A percentile compares a stretch with the other conserved stretches of the same genome.
phyloP scores from a whole-genome alignment of 2,113 vertebrate species.

The Oxygymnocypris stewartii region DNA sequence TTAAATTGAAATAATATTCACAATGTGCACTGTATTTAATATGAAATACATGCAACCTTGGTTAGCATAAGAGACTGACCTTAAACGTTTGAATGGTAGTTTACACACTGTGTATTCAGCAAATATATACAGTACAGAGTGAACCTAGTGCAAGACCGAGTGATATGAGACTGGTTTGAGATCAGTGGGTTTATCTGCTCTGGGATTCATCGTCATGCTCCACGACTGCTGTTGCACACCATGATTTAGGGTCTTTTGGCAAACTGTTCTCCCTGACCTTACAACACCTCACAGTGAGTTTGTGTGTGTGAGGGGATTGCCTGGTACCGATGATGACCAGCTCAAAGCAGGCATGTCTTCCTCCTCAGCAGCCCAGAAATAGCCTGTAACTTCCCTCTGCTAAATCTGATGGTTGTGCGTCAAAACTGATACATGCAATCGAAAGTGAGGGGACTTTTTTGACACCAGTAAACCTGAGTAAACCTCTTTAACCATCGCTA shows the following conservation, averaged over 20 bases:
- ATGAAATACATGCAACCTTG: background rate
- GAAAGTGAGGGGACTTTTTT: constrained; percentile 45
- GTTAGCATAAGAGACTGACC: background rate
- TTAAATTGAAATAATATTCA: background rate
- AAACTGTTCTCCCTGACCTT: constrained; percentile 35
- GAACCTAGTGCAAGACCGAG: background rate
- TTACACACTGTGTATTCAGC: background rate
- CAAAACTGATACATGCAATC: constrained; percentile 52
- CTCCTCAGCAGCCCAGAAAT: constrained; percentile 44
- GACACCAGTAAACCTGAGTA: background rate
- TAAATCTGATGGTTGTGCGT: constrained; percentile 54
- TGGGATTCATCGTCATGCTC: background rate
- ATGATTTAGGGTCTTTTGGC: constrained; percentile 38
- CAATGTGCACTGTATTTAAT: background rate
- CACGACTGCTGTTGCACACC: constrained; percentile 7
- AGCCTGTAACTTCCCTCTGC: constrained; percentile 46
- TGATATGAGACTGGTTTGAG: background rate
- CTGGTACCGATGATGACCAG: constrained; percentile 21
- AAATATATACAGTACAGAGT: background rate
- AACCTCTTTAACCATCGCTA: background rate
- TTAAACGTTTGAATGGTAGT: background rate
- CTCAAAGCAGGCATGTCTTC: constrained; percentile 8
- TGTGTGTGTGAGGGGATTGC: constrained; percentile 3
- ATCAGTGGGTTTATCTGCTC: background rate
- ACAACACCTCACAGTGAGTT: constrained; percentile 12